These are phyloP conservation scores for Papilio gigon DNA, from an alignment of 2,888 invertebrate genomes.

Conservation along the genomic window DNA sequence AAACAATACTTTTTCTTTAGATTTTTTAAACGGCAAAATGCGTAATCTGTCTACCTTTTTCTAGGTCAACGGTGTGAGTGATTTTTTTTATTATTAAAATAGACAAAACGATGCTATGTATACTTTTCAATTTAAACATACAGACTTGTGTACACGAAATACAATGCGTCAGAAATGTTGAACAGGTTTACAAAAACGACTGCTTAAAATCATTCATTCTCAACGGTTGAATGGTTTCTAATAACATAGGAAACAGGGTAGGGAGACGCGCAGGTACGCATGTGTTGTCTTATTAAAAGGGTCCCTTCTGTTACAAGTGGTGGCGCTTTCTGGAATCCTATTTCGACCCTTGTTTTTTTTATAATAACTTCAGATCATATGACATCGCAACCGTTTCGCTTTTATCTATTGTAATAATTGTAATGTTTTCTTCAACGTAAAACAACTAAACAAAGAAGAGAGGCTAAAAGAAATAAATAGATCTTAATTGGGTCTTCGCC, in stretches of 20 bases:
- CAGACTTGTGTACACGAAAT: constrained; percentile 3
- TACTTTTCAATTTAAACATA: constrained; percentile 7
- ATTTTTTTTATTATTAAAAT: constrained; percentile 2
- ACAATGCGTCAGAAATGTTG: constrained; percentile 46
- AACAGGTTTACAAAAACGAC: constrained; percentile 63
- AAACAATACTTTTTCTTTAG: neutral
- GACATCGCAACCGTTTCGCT: neutral
- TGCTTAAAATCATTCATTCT: constrained; percentile 73
- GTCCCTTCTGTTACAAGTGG: constrained; percentile 50
- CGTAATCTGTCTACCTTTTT: neutral
- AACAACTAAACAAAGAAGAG: neutral
- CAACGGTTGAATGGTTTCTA: constrained; percentile 69
- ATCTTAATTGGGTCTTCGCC: too few relatives aligned
- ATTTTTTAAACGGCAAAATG: neutral
- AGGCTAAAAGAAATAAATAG: too few relatives aligned
- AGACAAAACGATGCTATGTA: constrained; percentile 1
- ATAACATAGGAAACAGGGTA: constrained; percentile 59
- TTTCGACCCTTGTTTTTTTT: constrained; percentile 31
- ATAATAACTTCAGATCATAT: constrained; percentile 28
- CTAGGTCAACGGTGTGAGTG: neutral
- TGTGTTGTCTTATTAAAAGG: constrained; percentile 55
- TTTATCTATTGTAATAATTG: too few relatives aligned
- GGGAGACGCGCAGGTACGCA: constrained; percentile 71
- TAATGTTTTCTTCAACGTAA: too few relatives aligned
- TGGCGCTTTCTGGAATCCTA: constrained; percentile 42